phyloP scores from a whole-genome alignment of 2,113 vertebrate genomes.

The Thomomys bottae region DNA sequence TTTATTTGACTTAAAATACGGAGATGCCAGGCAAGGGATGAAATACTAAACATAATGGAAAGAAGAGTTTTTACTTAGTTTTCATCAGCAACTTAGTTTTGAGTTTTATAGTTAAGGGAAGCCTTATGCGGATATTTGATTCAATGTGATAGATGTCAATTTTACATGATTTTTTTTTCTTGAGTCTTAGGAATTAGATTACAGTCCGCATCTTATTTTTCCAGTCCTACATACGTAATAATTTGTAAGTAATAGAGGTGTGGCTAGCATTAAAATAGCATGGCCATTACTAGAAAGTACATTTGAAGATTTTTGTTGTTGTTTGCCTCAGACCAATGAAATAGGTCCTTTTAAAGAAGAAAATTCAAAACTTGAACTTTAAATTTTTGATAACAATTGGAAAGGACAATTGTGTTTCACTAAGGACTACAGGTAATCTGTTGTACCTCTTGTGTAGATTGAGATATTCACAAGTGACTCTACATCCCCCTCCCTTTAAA shows the following conservation, averaged over 20 bases:
- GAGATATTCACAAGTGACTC: constrained; percentile 25
- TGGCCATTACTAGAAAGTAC: constrained; percentile 36
- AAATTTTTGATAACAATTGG: constrained; percentile 46
- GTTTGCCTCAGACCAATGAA: constrained; percentile 20
- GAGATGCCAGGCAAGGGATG: constrained; percentile 46
- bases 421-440: constrained; percentile 1
- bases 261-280: constrained; percentile 41
- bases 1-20: constrained; percentile 60
- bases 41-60: constrained; percentile 62
- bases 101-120: constrained; percentile 11
- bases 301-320: constrained; percentile 26
- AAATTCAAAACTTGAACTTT: constrained; percentile 61
- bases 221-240: constrained; percentile 40
- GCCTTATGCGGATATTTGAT: constrained; percentile 32
- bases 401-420: constrained; percentile 46
- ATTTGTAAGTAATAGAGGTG: constrained; percentile 29
- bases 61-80: constrained; percentile 80
- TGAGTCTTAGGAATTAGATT: constrained; percentile 57
- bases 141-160: constrained; percentile 36
- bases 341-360: constrained; percentile 29
- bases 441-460: neutral
- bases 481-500: neutral
- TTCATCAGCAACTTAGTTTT: constrained; percentile 82
- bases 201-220: constrained; percentile 40
- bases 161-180: constrained; percentile 44